phyloP scores from a whole-genome alignment of 2,888 invertebrate genomes.

The Tiliacea aurago region DNA sequence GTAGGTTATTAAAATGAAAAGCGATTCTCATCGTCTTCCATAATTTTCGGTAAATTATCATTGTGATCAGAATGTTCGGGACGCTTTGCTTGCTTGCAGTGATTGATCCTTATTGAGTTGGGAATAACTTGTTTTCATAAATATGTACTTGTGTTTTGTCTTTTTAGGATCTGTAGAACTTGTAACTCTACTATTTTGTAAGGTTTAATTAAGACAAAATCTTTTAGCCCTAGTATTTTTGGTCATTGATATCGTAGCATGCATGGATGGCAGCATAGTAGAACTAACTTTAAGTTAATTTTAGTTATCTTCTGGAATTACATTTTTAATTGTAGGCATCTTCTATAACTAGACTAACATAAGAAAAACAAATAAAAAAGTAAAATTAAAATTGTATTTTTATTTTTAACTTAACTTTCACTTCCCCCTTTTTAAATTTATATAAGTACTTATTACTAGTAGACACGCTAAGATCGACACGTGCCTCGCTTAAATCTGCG shows the following conservation, averaged over 20 bases:
- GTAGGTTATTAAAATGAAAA: slow-evolving; percentile 61
- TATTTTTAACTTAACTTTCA: too few species aligned
- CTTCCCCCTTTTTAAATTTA: too few species aligned
- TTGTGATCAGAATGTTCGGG: slow-evolving; percentile 62
- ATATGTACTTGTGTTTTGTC: neutral
- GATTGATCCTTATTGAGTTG: slow-evolving; percentile 21
- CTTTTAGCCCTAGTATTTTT: neutral
- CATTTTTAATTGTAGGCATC: neutral
- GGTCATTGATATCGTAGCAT: neutral
- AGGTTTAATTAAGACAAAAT: too few species aligned
- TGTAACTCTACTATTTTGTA: neutral
- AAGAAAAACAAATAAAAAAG: too few species aligned
- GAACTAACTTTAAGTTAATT: neutral
- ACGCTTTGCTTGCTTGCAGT: slow-evolving; percentile 17
- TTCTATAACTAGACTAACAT: too few species aligned
- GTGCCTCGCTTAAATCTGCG: too few species aligned
- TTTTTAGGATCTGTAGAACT: neutral
- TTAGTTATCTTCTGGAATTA: neutral
- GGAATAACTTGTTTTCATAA: slow-evolving; percentile 6
- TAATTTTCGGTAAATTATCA: slow-evolving; percentile 73
- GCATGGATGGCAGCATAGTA: too few species aligned
- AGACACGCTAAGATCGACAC: too few species aligned
- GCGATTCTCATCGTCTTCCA: slow-evolving; percentile 65
- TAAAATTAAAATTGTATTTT: too few species aligned
- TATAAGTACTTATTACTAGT: too few species aligned